Conservation (phyloP, 2,113 vertebrate genomes). For the Gallinago media region DNA sequence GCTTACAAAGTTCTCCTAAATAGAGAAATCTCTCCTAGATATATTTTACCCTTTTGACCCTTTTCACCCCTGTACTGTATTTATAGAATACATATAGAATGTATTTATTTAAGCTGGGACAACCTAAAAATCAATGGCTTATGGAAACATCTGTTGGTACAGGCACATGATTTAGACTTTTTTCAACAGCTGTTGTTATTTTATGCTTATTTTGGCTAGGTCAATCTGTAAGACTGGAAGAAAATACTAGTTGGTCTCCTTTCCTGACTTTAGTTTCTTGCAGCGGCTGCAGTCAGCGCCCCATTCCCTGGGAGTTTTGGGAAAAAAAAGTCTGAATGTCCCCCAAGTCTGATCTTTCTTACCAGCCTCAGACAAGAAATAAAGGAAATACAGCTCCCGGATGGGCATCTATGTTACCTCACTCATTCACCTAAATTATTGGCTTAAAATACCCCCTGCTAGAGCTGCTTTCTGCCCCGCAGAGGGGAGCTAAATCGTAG, state of each 20-base stretch:
- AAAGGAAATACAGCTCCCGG: not conserved
- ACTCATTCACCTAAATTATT: not conserved
- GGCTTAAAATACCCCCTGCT: not conserved
- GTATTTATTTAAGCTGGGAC: not conserved
- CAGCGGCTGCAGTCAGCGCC: rapidly evolving
- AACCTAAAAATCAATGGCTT: not conserved
- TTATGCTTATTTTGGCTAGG: not conserved
- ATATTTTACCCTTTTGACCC: conserved; percentile 4
- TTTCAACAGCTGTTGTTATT: conserved; percentile 46
- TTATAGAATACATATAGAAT: not conserved
- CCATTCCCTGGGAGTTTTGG: rapidly evolving
- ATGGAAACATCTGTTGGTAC: conserved; percentile 18
- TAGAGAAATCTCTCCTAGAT: not conserved
- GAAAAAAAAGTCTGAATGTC: not conserved
- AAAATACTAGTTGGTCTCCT: not conserved
- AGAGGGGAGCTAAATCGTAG: not conserved
- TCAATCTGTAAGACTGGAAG: not conserved
- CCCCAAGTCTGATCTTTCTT: not conserved
- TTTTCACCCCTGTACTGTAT: not conserved
- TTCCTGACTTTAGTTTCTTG: not conserved
- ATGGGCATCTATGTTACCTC: not conserved
- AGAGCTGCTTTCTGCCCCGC: not conserved
- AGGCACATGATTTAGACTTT: not conserved
- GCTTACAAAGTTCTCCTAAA: not conserved
- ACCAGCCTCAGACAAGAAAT: not conserved